These are phyloP conservation scores for Galago senegalensis DNA, from an alignment of 2,797 vertebrate genomes.

Conservation along the genomic window DNA sequence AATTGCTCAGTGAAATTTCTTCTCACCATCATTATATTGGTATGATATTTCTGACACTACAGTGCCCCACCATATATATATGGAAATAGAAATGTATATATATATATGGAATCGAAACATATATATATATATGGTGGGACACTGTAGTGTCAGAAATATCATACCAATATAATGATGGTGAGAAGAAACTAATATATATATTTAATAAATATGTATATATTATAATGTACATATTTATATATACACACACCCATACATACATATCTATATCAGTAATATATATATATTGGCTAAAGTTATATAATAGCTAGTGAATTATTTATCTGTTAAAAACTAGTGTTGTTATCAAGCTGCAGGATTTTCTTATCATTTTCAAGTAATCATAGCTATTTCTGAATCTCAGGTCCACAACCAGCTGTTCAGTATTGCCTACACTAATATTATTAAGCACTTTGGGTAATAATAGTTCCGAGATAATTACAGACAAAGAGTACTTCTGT, in stretches of 20 bases:
- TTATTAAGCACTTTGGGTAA: background rate
- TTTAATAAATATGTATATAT: background rate
- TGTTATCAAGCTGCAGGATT: background rate
- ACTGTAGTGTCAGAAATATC: background rate
- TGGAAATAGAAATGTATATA: too few relatives aligned
- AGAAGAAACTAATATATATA: background rate
- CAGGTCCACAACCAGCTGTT: background rate
- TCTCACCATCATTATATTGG: background rate
- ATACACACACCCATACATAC: background rate
- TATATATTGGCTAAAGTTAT: background rate
- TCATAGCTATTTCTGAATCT: background rate
- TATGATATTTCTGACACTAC: background rate
- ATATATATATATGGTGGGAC: background rate
- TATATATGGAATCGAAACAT: too few relatives aligned
- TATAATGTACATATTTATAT: background rate
- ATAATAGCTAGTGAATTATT: background rate
- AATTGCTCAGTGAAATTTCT: background rate
- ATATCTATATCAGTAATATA: background rate
- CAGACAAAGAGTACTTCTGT: background rate
- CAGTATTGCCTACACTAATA: background rate
- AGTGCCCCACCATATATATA: background rate
- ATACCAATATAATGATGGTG: background rate
- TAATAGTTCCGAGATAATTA: slow-evolving; percentile 11
- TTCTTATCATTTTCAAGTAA: slow-evolving; percentile 5
- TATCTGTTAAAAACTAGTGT: background rate